Evolutionary conservation across 2,888 invertebrate species (phyloP).

Genomic region (Ernsta delagoae): DNA sequence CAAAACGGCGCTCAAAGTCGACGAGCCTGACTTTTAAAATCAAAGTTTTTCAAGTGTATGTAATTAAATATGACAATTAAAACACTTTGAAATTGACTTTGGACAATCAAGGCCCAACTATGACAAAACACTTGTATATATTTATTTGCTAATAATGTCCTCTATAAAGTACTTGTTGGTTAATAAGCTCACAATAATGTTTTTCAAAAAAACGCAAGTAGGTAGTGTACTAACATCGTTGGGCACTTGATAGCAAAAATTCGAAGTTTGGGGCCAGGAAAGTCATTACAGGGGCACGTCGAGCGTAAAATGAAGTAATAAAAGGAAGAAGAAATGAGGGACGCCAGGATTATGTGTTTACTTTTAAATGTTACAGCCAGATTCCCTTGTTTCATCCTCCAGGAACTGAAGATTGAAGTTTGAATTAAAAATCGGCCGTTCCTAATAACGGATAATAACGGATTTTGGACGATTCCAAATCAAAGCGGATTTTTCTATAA

Average conservation of each 20-base stretch:
- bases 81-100: no score
- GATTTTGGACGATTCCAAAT: no score
- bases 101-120: no score
- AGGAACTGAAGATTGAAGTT: conserved; percentile 18
- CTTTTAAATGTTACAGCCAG: conserved; percentile 44
- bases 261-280: conserved; percentile 40
- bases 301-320: conserved; percentile 56
- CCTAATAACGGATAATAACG: background rate
- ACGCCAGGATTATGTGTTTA: conserved; percentile 51
- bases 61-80: no score
- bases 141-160: background rate
- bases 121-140: no score
- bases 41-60: no score
- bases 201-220: conserved; percentile 28
- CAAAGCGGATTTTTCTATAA: no score
- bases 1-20: no score
- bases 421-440: conserved; percentile 11
- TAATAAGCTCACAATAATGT: background rate
- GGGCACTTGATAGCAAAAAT: conserved; percentile 42
- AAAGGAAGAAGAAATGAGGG: conserved; percentile 47
- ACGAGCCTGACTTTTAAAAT: no score
- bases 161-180: no score
- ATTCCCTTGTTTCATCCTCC: conserved; percentile 21
- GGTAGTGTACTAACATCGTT: conserved; percentile 32
- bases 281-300: conserved; percentile 49